phyloP scores from a whole-genome alignment of 2,797 vertebrate genomes.

The Nasua narica region DNA sequence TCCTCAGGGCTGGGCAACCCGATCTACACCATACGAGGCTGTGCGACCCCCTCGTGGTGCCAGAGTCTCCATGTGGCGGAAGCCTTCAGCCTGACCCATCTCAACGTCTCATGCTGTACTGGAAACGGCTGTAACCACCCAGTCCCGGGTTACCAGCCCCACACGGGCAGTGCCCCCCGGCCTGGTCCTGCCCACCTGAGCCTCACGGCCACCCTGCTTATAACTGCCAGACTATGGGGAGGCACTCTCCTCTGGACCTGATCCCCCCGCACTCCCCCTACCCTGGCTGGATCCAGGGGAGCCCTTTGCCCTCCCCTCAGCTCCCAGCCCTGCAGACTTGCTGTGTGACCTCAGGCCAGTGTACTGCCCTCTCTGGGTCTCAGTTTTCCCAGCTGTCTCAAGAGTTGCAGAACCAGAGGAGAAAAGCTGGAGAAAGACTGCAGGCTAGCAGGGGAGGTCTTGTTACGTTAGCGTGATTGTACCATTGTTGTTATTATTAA shows the following conservation, averaged over 20 bases:
- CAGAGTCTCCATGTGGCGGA: slow-evolving; percentile 39
- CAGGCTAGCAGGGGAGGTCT: background rate
- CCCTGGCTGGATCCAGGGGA: slow-evolving; percentile 57
- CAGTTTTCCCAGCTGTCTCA: background rate
- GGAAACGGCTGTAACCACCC: slow-evolving; percentile 45
- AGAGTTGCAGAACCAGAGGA: background rate
- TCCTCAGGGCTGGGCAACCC: background rate
- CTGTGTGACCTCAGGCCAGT: slow-evolving; percentile 22
- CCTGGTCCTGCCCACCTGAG: background rate
- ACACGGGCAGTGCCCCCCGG: fast-evolving
- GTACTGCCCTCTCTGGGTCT: background rate
- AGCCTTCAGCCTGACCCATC: background rate
- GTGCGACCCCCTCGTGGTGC: slow-evolving; percentile 57
- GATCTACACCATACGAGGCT: slow-evolving; percentile 50
- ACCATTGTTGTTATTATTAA: slow-evolving; percentile 21
- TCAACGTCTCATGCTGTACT: background rate
- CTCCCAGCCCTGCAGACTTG: background rate
- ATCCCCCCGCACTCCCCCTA: background rate
- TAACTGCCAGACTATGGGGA: slow-evolving; percentile 48
- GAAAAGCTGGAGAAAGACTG: background rate
- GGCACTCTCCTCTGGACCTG: slow-evolving; percentile 33
- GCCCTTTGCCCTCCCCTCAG: background rate
- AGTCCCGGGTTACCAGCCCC: fast-evolving
- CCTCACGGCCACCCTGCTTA: slow-evolving; percentile 37
- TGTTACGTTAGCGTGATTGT: background rate